These are phyloP conservation scores for Shargacucullia verbasci DNA, from an alignment of 2,888 invertebrate species.

Conservation along the genomic window DNA sequence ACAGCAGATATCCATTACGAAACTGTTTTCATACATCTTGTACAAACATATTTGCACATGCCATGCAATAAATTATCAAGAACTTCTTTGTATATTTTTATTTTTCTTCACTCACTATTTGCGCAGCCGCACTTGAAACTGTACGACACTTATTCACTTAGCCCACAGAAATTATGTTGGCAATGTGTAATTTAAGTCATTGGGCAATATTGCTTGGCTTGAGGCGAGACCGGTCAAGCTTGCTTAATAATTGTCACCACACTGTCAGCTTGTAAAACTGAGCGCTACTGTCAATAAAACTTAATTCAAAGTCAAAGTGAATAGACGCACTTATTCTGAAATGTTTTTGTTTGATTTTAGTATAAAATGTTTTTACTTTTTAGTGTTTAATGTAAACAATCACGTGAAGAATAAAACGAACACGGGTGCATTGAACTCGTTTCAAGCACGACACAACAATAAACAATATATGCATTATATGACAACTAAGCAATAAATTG, in stretches of 20 bases:
- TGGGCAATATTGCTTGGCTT: conserved; percentile 32
- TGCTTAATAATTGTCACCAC: conserved; percentile 43
- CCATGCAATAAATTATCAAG: conserved; percentile 1
- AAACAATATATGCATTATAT: no score
- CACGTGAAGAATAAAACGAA: not conserved
- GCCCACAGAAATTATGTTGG: conserved; percentile 29
- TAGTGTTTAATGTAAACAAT: not conserved
- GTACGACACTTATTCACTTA: conserved; percentile 43
- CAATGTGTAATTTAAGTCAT: conserved; percentile 48
- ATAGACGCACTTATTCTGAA: not conserved
- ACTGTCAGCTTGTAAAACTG: conserved; percentile 32
- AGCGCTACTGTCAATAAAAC: conserved; percentile 10
- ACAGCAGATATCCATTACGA: not conserved
- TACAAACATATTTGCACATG: conserved; percentile 1
- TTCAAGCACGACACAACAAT: not conserved
- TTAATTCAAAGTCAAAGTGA: conserved; percentile 10
- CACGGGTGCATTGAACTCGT: not conserved
- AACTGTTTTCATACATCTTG: not conserved
- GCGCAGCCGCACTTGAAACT: conserved; percentile 24
- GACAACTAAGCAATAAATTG: no score
- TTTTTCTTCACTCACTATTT: conserved; percentile 22
- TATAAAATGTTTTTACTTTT: not conserved
- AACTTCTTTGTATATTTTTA: conserved; percentile 9
- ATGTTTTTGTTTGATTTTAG: conserved; percentile 4
- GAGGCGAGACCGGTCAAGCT: conserved; percentile 34